Base-by-base conservation (phyloP, 2,888 invertebrate species). In the Drosophila emarginata region DNA sequence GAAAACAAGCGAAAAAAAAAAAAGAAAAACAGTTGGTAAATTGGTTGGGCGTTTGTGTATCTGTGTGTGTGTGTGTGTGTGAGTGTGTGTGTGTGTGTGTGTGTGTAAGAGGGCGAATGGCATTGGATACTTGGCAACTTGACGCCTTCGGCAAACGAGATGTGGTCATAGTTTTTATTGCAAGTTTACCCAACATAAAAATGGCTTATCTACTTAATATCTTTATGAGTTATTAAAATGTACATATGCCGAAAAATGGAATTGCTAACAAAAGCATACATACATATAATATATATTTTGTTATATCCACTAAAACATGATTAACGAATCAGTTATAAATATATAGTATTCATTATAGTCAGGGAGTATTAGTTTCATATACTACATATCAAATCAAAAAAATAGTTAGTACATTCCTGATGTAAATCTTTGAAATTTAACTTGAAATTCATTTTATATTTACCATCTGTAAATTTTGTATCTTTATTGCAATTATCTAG, bases 101-200 rank as follows among this genome's bases (percentile, higher is more conserved):
- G 39, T 18, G 40, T 11, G 2, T 0, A 11, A 1, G 40, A 5
- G 18, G 9, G 9, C 4, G 15, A 15, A 9, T 45, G 18, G 18
- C 18, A 18, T 15, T 21, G 45, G 45, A 11, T 12, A 45, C 45
- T 72, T 69, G 64, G 69, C 53, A 72, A 69, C 69, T 69, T 69
- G 69, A 72, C 69, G 72, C 64, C 63, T 56, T 45, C 45, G 45
- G 45, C 45, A 45, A 45, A 45, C 45, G 45, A 45, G 45, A 45
- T 45, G 45, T 45, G 45, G 21, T 45, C 45, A 45, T 45, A 45
- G 45, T 45, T 45, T 45, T 45, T 45, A 45, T 45, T 45, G 45
- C 45, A 21, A 45, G 21, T 45, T 45, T 45, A 21, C 18, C 45
- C 45, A 45, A 45, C 45, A 45, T 45, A 21, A 45, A 45, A 45